Evolutionary conservation across 1,140 invertebrate genomes (phyloP).

Genomic region (Pemphigus obesinymphae): DNA sequence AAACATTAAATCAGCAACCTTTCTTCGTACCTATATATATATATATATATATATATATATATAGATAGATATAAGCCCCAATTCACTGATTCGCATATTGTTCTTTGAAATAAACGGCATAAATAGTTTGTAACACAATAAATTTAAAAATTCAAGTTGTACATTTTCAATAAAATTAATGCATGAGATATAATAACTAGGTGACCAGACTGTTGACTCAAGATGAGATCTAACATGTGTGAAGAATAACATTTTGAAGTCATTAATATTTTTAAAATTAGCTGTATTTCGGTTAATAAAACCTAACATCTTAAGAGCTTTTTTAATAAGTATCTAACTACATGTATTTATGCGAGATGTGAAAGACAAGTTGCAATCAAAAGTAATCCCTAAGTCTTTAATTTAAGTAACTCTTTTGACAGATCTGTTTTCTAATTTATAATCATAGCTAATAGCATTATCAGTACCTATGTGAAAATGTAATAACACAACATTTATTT

Average conservation of each 20-base stretch:
- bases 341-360: background rate
- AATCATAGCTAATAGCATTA: background rate
- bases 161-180: background rate
- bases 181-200: background rate
- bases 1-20: background rate
- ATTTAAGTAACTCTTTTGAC: background rate
- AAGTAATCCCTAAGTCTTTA: background rate
- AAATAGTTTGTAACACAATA: background rate
- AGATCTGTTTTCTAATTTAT: background rate
- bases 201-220: background rate
- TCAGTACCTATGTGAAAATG: background rate
- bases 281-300: background rate
- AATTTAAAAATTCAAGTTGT: background rate
- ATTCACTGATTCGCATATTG: too few relatives aligned
- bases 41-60: background rate
- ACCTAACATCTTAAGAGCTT: background rate
- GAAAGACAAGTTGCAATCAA: background rate
- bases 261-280: background rate
- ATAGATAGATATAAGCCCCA: too few relatives aligned
- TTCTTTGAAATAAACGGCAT: too few relatives aligned
- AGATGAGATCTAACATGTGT: background rate
- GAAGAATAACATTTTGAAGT: background rate
- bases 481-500: background rate
- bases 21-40: background rate
- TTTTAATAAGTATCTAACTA: too few relatives aligned